A percentile compares a stretch with the other conserved stretches of the same genome.
These are phyloP conservation scores for Upupa epops DNA, from an alignment of 2,113 vertebrate species.

Conservation along the genomic window DNA sequence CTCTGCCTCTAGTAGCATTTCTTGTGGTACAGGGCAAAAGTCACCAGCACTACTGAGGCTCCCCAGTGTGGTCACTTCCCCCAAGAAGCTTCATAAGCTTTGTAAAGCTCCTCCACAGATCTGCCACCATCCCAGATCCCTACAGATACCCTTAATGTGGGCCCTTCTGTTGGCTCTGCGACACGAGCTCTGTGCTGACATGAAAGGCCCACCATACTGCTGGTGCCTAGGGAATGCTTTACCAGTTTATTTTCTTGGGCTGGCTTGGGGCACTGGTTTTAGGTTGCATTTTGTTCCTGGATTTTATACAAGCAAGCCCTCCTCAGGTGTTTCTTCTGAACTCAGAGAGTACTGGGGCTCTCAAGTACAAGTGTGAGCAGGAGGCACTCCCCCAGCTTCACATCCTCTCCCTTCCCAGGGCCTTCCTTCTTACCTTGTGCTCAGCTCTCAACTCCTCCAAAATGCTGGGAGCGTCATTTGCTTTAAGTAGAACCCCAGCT, in stretches of 20 bases:
- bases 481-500: neutral
- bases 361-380: neutral
- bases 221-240: neutral
- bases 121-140: neutral
- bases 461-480: neutral
- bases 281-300: neutral
- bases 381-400: neutral
- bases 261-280: neutral
- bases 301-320: neutral
- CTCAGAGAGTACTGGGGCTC: neutral
- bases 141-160: neutral
- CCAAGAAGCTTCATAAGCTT: neutral
- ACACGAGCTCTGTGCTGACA: neutral
- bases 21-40: neutral
- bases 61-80: fast-evolving
- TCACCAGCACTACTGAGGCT: neutral
- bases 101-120: neutral
- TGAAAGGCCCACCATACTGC: neutral
- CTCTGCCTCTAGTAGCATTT: neutral
- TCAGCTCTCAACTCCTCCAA: neutral
- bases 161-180: neutral
- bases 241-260: neutral
- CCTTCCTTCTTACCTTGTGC: neutral
- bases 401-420: neutral
- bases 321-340: neutral